Evolutionary conservation across 2,113 vertebrate species (phyloP).

Genomic region (Catharus minimus): DNA sequence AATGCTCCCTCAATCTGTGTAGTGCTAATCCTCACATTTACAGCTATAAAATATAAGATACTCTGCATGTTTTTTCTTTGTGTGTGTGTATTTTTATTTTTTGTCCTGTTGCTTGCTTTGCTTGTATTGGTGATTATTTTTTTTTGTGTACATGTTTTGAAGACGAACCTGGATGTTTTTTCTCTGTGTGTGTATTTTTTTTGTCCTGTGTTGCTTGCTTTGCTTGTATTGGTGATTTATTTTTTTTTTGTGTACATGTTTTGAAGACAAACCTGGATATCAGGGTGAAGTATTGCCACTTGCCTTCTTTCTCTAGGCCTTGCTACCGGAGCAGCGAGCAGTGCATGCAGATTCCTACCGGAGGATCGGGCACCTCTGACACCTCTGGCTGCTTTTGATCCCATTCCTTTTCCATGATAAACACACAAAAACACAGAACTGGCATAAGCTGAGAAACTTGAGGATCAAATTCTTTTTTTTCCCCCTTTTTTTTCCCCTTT

Average conservation of each 20-base stretch:
- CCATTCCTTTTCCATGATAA: constrained; percentile 63
- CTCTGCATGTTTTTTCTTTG: background rate
- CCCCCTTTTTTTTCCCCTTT: background rate
- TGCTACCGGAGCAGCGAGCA: constrained; percentile 86
- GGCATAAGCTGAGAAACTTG: constrained; percentile 68
- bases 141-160: background rate
- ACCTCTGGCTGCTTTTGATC: constrained; percentile 71
- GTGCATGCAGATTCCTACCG: constrained; percentile 90
- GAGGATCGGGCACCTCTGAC: constrained; percentile 91
- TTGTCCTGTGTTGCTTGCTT: constrained; percentile 41
- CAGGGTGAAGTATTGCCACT: constrained; percentile 87
- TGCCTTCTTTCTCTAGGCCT: constrained; percentile 89
- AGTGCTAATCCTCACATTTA: background rate
- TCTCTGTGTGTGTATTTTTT: background rate
- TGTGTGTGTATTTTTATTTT: background rate
- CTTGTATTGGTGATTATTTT: background rate
- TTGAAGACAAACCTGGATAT: constrained; percentile 10
- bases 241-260: background rate
- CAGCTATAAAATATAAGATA: rapidly evolving
- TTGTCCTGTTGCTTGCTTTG: constrained; percentile 31
- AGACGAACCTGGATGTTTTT: background rate
- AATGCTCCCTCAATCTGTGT: rapidly evolving
- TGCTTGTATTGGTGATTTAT: background rate
- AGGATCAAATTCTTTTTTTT: constrained; percentile 23
- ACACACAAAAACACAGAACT: constrained; percentile 53